Evolutionary conservation across 2,797 vertebrate species (phyloP), one percentile per base, ranked within the genome.

Genomic region (Parauchenoglanis ngamensis): DNA sequence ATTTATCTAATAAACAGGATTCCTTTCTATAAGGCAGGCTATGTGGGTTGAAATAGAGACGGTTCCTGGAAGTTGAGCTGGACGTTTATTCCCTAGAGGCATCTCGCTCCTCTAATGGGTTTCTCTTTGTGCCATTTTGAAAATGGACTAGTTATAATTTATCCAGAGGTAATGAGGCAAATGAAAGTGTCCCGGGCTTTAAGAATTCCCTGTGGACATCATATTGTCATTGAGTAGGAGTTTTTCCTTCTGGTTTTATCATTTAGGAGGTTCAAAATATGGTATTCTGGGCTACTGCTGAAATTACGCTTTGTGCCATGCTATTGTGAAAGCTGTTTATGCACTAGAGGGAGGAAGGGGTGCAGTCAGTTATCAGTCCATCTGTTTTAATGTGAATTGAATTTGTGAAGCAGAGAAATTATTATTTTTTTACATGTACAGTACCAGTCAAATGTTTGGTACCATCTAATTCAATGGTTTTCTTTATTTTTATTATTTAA

Each of bases 1-100:
- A 92, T 94, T 93, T 92, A 92, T 92, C 91, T 93, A 94, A 94
- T 94, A 94, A 95, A 94, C 89, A 90, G 89, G 92, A 94, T 94
- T 95, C 92, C 93, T 93, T 93, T 92, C 87, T 88, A 91, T 92
- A 92, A 92, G 89, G 87, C 91, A 87, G 87, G 87, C 90, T 92
- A 88, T 92, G 92, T 91, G 91, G 92, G 92, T 90, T 90, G 92
- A 88, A 92, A 91, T 93, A 91, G 87, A 86, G 35, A 73, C 6
- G 56, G 25, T 87, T 87, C 85, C 78, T 81, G 85, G 85, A 82
- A 82, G 78, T 80, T 49, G 68, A 56, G 78, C 49, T 28, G 56
- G 87, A 81, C 67, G 57, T 52, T 75, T 56, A 67, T 88, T 88
- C 77, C 83, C 83, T 65, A 4, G 87, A 63, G 87, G 76, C 63